These are phyloP conservation scores for Podarcis muralis DNA, from an alignment of 2,113 vertebrate genomes.

Conservation along the genomic window DNA sequence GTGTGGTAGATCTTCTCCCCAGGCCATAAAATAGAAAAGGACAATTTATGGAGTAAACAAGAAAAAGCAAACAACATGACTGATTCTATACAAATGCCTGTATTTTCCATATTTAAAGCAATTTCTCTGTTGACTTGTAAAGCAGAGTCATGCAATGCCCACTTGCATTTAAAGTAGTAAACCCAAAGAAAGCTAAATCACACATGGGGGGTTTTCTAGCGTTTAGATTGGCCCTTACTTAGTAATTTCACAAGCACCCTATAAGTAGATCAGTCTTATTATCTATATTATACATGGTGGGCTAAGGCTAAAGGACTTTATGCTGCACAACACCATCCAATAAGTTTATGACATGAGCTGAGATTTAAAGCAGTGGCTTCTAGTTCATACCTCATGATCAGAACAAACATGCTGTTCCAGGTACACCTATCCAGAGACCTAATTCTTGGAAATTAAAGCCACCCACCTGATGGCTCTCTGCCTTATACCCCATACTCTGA, in stretches of 20 bases:
- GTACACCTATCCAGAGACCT: background rate
- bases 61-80: background rate
- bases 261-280: background rate
- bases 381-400: background rate
- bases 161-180: background rate
- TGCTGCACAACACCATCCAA: background rate
- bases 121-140: background rate
- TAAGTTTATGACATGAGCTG: background rate
- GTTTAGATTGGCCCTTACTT: background rate
- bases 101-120: background rate
- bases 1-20: background rate
- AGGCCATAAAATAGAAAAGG: background rate
- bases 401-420: background rate
- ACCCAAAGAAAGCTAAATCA: background rate
- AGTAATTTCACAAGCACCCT: background rate
- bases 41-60: background rate
- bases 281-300: background rate
- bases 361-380: background rate
- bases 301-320: background rate
- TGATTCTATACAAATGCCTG: background rate
- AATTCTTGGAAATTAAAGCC: background rate
- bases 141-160: background rate
- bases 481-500: background rate
- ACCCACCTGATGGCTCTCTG: background rate
- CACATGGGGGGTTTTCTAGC: background rate